Evolutionary conservation across 2,888 invertebrate genomes (phyloP).

Genomic region (Conops quadrifasciatus): DNA sequence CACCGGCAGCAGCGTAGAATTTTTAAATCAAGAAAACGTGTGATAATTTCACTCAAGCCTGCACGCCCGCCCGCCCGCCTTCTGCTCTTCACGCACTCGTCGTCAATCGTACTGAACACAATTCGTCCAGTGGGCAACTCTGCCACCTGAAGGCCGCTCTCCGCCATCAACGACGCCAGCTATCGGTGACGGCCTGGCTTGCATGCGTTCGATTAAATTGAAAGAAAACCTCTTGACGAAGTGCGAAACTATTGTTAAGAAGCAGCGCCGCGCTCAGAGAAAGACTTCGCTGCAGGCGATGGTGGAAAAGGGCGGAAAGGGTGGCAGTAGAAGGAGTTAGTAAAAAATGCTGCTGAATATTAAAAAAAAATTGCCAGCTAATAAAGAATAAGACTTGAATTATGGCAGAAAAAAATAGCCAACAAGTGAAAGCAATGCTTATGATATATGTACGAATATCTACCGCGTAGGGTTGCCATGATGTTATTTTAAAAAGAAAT

Average conservation of each 20-base stretch:
- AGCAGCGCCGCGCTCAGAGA: neutral
- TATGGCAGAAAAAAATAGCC: too few species aligned
- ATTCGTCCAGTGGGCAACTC: neutral
- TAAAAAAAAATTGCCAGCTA: too few species aligned
- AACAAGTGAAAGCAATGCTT: neutral
- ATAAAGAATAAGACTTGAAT: too few species aligned
- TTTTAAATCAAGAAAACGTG: slow-evolving; percentile 52
- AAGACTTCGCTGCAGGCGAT: neutral
- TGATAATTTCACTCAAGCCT: slow-evolving; percentile 51
- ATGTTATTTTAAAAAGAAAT: too few species aligned
- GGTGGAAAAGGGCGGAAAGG: slow-evolving; percentile 1
- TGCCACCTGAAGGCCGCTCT: neutral
- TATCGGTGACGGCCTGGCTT: neutral
- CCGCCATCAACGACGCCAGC: neutral
- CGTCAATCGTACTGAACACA: slow-evolving; percentile 7
- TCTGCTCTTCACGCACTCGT: slow-evolving; percentile 35
- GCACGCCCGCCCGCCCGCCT: slow-evolving; percentile 35
- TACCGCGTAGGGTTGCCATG: neutral
- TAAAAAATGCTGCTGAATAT: neutral
- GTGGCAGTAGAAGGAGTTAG: neutral
- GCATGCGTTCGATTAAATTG: slow-evolving; percentile 44
- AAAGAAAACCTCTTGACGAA: slow-evolving; percentile 46
- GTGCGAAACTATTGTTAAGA: slow-evolving; percentile 45
- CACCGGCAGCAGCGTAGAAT: slow-evolving; percentile 14
- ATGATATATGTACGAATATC: slow-evolving; percentile 2